phyloP scores from a whole-genome alignment of 2,113 vertebrate genomes.

The Microcebus murinus region DNA sequence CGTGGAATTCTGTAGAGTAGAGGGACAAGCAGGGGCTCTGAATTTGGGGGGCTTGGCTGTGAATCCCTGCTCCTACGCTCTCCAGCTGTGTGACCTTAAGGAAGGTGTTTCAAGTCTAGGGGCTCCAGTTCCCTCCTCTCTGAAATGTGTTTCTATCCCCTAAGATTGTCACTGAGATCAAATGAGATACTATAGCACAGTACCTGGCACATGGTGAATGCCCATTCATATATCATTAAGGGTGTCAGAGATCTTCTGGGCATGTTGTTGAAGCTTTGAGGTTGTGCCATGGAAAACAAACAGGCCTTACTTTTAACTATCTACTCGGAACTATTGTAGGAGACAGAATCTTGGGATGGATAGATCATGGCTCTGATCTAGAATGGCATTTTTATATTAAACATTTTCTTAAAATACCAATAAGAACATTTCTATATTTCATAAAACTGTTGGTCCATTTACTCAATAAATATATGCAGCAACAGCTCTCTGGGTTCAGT shows the following conservation, averaged over 20 bases:
- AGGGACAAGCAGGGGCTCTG: not conserved
- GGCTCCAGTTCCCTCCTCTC: not conserved
- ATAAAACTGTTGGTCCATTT: not conserved
- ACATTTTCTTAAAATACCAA: not conserved
- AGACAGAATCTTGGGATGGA: not conserved
- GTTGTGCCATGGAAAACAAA: not conserved
- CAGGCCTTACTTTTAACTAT: not conserved
- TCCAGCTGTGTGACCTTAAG: not conserved
- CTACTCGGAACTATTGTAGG: not conserved
- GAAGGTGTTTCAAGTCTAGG: not conserved
- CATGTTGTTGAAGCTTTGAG: not conserved
- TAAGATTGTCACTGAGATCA: not conserved
- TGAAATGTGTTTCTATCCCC: not conserved
- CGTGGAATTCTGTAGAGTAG: not conserved
- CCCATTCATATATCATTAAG: not conserved
- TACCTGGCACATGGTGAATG: not conserved
- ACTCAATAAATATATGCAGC: not conserved
- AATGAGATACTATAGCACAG: not conserved
- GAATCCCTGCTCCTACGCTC: not conserved
- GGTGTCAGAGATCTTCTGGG: not conserved
- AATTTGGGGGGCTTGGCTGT: not conserved
- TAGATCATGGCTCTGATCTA: not conserved
- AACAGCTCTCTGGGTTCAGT: not conserved
- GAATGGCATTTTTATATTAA: conserved; percentile 41
- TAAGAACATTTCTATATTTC: not conserved